These are phyloP conservation scores for Tragulus kanchil DNA, from an alignment of 2,113 vertebrate species.

Conservation along the genomic window DNA sequence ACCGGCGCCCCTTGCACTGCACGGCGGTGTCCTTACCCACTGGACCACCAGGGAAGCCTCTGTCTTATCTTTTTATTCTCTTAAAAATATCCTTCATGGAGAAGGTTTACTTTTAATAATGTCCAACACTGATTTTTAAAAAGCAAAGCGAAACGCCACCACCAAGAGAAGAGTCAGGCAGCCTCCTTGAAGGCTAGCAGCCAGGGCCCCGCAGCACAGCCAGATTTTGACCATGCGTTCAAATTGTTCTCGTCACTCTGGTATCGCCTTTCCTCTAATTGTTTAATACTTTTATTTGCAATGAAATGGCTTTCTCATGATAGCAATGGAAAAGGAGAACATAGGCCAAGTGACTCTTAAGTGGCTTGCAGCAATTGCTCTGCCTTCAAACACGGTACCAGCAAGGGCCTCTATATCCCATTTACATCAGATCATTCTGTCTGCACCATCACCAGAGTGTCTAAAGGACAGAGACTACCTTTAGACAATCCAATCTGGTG, in stretches of 20 bases:
- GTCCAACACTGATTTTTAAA: background rate
- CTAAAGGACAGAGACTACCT: constrained; percentile 59
- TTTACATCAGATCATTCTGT: constrained; percentile 23
- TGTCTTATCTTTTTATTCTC: background rate
- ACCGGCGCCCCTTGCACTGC: no score
- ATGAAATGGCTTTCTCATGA: background rate
- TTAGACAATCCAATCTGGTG: background rate
- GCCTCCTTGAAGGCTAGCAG: background rate
- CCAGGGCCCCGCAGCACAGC: background rate
- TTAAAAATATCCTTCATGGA: background rate
- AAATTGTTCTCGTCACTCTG: background rate
- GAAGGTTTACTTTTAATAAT: background rate
- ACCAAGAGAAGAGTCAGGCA: background rate
- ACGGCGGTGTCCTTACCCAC: no score
- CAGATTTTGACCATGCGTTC: background rate
- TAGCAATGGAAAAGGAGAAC: background rate
- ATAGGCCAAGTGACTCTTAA: background rate
- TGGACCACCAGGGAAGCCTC: no score
- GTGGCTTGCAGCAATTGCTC: background rate
- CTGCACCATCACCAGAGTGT: background rate
- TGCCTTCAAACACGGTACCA: background rate
- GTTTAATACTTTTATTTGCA: constrained; percentile 10
- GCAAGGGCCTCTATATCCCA: background rate
- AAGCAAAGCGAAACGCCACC: background rate
- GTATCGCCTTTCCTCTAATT: background rate